Conservation (phyloP, 1,140 invertebrate species). For the Nasonia vitripennis region DNA sequence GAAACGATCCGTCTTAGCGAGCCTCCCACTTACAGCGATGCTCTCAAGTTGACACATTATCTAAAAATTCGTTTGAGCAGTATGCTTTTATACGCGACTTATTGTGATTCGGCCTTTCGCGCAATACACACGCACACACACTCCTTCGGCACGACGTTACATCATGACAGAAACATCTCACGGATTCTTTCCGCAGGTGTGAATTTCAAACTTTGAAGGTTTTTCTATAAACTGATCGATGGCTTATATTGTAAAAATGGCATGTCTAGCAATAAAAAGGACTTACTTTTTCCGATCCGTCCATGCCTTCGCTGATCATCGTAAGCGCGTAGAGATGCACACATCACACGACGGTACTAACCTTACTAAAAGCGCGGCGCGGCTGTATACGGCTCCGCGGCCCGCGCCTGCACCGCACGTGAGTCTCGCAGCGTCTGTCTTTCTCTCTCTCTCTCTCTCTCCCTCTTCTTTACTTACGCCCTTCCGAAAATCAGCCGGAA, state of each 20-base stretch:
- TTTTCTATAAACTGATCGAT: background rate
- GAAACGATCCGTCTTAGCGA: too few species aligned
- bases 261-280: background rate
- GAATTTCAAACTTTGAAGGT: too few species aligned
- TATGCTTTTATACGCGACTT: too few species aligned
- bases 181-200: background rate
- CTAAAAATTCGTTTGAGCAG: too few species aligned
- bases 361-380: background rate
- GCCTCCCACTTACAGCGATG: too few species aligned
- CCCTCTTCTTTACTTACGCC: background rate
- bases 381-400: background rate
- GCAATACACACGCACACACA: background rate
- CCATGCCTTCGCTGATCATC: background rate
- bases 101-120: background rate
- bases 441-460: background rate
- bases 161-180: background rate
- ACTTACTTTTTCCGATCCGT: conserved; percentile 23
- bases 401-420: conserved; percentile 1
- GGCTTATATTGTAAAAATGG: background rate
- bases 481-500: background rate
- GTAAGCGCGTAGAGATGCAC: background rate
- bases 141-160: background rate
- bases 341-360: conserved; percentile 24
- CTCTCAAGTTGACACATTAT: too few species aligned
- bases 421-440: background rate